phyloP scores from a whole-genome alignment of 2,113 vertebrate genomes.

The Microtus ochrogaster region DNA sequence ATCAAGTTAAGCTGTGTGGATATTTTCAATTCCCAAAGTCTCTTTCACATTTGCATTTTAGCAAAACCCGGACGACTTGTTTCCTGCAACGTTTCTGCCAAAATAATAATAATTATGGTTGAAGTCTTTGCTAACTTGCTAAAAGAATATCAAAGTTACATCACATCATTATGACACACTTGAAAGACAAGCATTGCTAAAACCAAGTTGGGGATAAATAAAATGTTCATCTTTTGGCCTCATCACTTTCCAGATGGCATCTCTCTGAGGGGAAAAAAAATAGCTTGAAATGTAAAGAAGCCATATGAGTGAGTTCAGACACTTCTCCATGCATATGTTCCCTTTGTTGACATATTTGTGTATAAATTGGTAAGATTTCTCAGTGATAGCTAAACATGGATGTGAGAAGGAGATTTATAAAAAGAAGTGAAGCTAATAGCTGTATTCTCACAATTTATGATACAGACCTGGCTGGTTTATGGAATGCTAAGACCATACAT shows the following conservation, averaged over 20 bases:
- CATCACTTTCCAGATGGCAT: constrained; percentile 73
- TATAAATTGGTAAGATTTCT: constrained; percentile 70
- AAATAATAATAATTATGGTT: constrained; percentile 44
- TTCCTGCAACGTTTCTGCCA: constrained; percentile 46
- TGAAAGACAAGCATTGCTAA: constrained; percentile 47
- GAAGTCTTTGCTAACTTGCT: constrained; percentile 49
- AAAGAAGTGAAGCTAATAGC: background rate
- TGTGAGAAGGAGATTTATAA: constrained; percentile 71
- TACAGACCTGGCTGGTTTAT: background rate
- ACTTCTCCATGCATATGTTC: constrained; percentile 61
- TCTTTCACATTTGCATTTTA: background rate
- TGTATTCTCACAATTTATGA: constrained; percentile 12
- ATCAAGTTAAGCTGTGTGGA: background rate
- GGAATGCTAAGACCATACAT: background rate
- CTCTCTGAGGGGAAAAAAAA: constrained; percentile 54
- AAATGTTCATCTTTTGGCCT: constrained; percentile 63
- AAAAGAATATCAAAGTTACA: constrained; percentile 33
- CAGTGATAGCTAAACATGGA: constrained; percentile 65
- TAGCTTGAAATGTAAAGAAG: constrained; percentile 69
- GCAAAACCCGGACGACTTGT: background rate
- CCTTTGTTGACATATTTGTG: constrained; percentile 76
- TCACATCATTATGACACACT: constrained; percentile 26
- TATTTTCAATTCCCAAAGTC: constrained; percentile 25
- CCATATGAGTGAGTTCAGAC: constrained; percentile 66
- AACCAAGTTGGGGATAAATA: constrained; percentile 53